These are phyloP conservation scores for Rhombomys opimus DNA, from an alignment of 2,113 vertebrate species.

Conservation along the genomic window DNA sequence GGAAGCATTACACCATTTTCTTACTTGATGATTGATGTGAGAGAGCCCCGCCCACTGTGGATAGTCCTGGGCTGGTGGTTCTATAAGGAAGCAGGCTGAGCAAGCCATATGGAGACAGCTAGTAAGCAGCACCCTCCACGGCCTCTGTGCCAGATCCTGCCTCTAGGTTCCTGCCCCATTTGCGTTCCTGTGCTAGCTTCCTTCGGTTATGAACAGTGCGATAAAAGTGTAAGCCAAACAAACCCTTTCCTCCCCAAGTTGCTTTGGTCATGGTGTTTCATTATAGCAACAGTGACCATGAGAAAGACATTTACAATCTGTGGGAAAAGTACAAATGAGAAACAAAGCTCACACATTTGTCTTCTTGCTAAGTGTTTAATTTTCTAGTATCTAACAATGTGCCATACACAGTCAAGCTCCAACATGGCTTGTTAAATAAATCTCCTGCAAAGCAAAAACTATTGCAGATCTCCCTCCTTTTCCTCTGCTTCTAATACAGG, in stretches of 20 bases:
- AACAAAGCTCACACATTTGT: neutral
- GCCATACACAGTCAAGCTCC: neutral
- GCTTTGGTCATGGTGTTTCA: neutral
- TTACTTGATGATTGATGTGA: neutral
- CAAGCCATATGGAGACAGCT: neutral
- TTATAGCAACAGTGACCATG: neutral
- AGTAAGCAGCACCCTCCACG: neutral
- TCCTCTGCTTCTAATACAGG: neutral
- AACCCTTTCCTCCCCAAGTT: neutral
- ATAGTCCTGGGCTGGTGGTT: neutral
- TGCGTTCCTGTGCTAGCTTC: neutral
- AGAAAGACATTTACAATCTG: neutral
- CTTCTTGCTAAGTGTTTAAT: slow-evolving; percentile 1
- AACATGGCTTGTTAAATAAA: neutral
- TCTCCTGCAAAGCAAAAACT: neutral
- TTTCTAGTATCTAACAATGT: neutral
- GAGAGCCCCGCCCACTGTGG: neutral
- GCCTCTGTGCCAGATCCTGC: neutral
- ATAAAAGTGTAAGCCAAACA: neutral
- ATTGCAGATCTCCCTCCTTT: neutral
- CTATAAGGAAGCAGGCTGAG: neutral
- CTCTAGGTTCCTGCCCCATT: too few species aligned
- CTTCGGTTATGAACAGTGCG: neutral
- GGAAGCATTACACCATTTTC: neutral
- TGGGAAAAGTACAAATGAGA: neutral